These are phyloP conservation scores for Rhynchomys soricoides DNA, from an alignment of 2,113 vertebrate genomes.

Conservation along the genomic window DNA sequence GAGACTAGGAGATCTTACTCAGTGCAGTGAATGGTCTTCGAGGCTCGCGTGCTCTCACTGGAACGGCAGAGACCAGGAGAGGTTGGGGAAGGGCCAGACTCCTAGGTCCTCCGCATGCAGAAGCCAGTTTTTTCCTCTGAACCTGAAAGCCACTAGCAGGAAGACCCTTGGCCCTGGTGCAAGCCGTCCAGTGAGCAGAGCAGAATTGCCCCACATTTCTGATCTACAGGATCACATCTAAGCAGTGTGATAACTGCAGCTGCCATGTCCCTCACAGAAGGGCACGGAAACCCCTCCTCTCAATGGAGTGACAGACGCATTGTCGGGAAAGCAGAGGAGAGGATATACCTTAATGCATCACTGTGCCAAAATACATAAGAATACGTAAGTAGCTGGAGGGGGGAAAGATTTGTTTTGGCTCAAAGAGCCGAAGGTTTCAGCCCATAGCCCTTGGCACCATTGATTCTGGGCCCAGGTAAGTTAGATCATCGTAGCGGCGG, in stretches of 20 bases:
- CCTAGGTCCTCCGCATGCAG: neutral
- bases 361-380: neutral
- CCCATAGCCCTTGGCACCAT: neutral
- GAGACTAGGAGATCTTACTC: neutral
- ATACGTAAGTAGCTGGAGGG: neutral
- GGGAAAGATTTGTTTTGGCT: neutral
- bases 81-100: neutral
- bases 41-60: neutral
- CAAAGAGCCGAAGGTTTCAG: neutral
- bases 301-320: neutral
- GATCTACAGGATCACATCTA: neutral
- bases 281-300: neutral
- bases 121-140: neutral
- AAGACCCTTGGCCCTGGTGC: neutral
- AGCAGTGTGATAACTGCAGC: neutral
- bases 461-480: neutral
- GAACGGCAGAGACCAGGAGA: neutral
- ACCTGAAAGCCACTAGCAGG: neutral
- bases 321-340: neutral
- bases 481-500: neutral
- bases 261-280: neutral
- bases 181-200: neutral
- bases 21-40: neutral
- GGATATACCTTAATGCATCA: neutral
- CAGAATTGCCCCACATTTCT: conserved; percentile 6